Evolutionary conservation across 2,888 invertebrate species (phyloP).

Genomic region (Pecten maximus): DNA sequence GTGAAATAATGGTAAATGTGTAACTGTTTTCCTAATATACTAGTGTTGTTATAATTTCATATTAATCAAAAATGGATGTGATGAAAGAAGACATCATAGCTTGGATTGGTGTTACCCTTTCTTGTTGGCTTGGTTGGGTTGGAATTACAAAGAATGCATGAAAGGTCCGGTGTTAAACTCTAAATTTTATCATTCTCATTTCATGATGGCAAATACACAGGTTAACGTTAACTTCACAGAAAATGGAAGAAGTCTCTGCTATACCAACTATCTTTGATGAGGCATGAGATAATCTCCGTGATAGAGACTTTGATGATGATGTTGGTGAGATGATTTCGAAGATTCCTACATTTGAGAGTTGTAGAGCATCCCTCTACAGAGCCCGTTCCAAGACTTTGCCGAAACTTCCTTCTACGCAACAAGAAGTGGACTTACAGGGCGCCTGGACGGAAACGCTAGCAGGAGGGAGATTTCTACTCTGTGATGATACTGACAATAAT

Average conservation of each 20-base stretch:
- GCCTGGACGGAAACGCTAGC: slow-evolving; percentile 46
- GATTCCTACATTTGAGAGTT: slow-evolving; percentile 44
- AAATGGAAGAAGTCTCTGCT: slow-evolving; percentile 33
- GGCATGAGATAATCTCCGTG: slow-evolving; percentile 17
- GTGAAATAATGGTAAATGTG: not conserved
- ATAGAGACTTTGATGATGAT: slow-evolving; percentile 41
- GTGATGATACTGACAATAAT: not conserved
- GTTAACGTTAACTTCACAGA: too few relatives aligned
- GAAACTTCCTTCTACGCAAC: slow-evolving; percentile 20
- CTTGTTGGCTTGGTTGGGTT: not conserved
- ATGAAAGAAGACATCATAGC: not conserved
- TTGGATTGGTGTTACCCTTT: not conserved
- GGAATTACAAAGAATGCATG: not conserved
- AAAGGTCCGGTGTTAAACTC: not conserved
- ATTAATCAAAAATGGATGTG: not conserved
- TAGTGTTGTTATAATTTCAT: not conserved
- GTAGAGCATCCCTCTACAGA: slow-evolving; percentile 43
- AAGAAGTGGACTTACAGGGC: slow-evolving; percentile 41
- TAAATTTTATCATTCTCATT: not conserved
- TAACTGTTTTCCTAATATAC: not conserved
- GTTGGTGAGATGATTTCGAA: slow-evolving; percentile 22
- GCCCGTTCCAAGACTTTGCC: slow-evolving; percentile 35
- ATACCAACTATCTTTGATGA: slow-evolving; percentile 45
- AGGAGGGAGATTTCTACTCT: slow-evolving; percentile 35
- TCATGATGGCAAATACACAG: not conserved